Conservation (phyloP, 2,797 vertebrate genomes). For the Halcyon chelicuti region DNA sequence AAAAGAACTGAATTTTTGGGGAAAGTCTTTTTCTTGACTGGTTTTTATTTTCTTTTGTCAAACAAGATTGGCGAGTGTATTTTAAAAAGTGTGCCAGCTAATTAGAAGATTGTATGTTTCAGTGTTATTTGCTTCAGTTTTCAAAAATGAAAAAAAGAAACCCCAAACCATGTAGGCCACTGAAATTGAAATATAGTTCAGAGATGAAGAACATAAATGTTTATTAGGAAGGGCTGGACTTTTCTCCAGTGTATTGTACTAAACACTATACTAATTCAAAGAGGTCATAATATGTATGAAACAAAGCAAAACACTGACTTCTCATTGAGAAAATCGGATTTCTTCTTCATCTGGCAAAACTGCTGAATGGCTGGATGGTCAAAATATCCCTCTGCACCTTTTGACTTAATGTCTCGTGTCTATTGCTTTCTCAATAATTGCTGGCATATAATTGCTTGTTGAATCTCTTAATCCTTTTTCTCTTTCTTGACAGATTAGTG, state of each 20-base stretch:
- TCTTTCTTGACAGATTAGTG: constrained; percentile 20
- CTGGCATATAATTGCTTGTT: constrained; percentile 1
- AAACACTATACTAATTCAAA: not conserved
- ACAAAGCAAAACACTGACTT: not conserved
- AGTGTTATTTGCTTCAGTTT: not conserved
- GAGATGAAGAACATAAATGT: not conserved
- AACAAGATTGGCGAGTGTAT: not conserved
- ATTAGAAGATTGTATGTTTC: not conserved
- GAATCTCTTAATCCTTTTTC: constrained; percentile 40
- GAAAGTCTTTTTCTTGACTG: not conserved
- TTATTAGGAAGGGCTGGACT: not conserved
- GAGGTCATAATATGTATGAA: not conserved
- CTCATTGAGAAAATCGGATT: constrained; percentile 39
- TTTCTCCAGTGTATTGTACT: not conserved
- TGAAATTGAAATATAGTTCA: not conserved
- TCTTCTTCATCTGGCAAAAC: constrained; percentile 51
- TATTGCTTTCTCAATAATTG: constrained; percentile 12
- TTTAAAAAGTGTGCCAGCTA: not conserved
- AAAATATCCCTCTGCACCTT: constrained; percentile 30
- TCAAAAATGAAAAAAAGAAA: not conserved
- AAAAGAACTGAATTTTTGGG: not conserved
- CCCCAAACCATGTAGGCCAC: not conserved
- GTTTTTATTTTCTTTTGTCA: not conserved
- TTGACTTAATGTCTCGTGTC: constrained; percentile 27
- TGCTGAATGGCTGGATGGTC: constrained; percentile 6